Evolutionary conservation across 2,888 invertebrate species (phyloP).

Genomic region (Cataglyphis livida): DNA sequence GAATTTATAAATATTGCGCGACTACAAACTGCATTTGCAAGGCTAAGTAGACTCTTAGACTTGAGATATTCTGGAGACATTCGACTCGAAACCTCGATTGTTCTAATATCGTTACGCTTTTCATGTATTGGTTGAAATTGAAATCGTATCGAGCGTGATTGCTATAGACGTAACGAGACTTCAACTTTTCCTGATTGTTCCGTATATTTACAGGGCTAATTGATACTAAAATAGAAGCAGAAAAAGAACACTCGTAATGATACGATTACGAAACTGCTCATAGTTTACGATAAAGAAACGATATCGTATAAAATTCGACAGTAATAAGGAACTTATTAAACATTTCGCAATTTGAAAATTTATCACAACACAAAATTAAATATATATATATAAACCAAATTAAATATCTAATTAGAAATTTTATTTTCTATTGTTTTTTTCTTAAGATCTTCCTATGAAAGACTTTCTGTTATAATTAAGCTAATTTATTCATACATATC

Average conservation of each 20-base stretch:
- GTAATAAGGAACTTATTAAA: slow-evolving; percentile 29
- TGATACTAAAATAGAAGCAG: slow-evolving; percentile 30
- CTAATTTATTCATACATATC: background rate
- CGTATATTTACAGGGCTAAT: background rate
- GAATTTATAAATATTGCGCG: slow-evolving; percentile 16
- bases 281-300: slow-evolving; percentile 36
- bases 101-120: background rate
- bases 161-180: slow-evolving; percentile 21
- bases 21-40: slow-evolving; percentile 2
- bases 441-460: background rate
- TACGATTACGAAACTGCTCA: slow-evolving; percentile 20
- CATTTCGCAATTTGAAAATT: slow-evolving; percentile 16
- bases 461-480: background rate
- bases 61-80: background rate
- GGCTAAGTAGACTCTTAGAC: background rate
- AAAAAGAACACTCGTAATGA: slow-evolving; percentile 44
- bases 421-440: background rate
- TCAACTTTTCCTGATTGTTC: slow-evolving; percentile 31
- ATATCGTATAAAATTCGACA: slow-evolving; percentile 17
- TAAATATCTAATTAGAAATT: slow-evolving; percentile 21
- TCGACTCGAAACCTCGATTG: background rate
- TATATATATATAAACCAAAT: background rate
- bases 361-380: too few species aligned
- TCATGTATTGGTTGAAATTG: slow-evolving; percentile 36
- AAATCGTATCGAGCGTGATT: background rate